Evolutionary conservation across 2,113 vertebrate species (phyloP), one percentile per base, ranked within the genome.

Genomic region (Chelonoidis abingdonii): DNA sequence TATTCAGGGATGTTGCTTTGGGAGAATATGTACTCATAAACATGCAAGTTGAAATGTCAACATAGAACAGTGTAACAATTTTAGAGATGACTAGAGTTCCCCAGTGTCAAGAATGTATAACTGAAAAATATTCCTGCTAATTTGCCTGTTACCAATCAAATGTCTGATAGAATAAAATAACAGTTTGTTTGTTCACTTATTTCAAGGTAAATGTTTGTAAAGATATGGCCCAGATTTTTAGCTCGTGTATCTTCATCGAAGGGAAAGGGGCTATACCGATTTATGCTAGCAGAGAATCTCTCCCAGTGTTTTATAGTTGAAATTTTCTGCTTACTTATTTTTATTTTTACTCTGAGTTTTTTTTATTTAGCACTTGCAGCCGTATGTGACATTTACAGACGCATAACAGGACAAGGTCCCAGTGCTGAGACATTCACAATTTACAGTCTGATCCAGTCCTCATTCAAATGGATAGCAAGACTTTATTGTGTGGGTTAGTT

Each of bases 251-350:
- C 11, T 14, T 75, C 3, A 84, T 24, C 9, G 35, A 83, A n/a
- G 54, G 0, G 1, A 87, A 79, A 21, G 4, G 90, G 69, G 0
- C 2, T 57, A 1, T 12, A 0, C 12, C 69, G 1, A 1, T 89
- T 50, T 75, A 12, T n/a, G 78, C 31, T 21, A 4, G 14, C 2
- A 76, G 12, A 50, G 19, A 86, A 69, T 54, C 1, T 86, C 27
- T 0, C 17, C 21, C 84, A 1, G 47, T 84, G 54, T 41, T 11
- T 2, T 9, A 62, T 24, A 87, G 35, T 49, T 41, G 35, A 35
- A 21, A 2, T 35, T 87, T 59, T 86, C 86, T 80, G 31, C 3
- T 59, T 62, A 84, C 83, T 81, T 59, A 41, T 50, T 89, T 83
- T 52, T 10, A 3, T 72, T 89, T 88, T 0, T 41, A 83, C 80